A percentile compares a stretch with the other conserved stretches of the same genome.
These are phyloP conservation scores for Leontocebus nigricollis DNA, from an alignment of 2,797 vertebrate genomes.

Conservation along the genomic window DNA sequence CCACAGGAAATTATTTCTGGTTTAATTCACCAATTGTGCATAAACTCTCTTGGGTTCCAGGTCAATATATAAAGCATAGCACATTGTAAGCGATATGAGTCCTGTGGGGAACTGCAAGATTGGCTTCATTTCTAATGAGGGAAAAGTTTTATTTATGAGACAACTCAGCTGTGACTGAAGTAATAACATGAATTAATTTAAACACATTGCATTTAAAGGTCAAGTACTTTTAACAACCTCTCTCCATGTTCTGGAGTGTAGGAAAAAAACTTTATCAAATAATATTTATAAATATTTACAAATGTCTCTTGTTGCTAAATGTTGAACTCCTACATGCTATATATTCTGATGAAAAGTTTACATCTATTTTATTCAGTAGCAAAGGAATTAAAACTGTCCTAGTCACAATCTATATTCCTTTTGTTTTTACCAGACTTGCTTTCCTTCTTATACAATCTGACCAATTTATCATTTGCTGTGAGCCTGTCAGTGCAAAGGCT, in stretches of 20 bases:
- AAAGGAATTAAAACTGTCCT: neutral
- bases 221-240: constrained; percentile 31
- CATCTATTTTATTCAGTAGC: neutral
- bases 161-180: constrained; percentile 61
- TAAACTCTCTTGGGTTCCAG: constrained; percentile 39
- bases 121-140: constrained; percentile 55
- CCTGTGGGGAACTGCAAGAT: neutral
- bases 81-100: neutral
- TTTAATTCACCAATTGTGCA: constrained; percentile 59
- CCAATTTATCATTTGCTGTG: neutral
- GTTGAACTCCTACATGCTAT: neutral
- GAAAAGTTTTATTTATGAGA: constrained; percentile 65
- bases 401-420: neutral
- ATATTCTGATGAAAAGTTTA: neutral
- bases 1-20: constrained; percentile 67
- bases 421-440: constrained; percentile 8
- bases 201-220: constrained; percentile 54
- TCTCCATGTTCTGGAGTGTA: constrained; percentile 7
- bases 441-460: neutral
- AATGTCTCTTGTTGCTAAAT: neutral
- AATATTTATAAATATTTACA: constrained; percentile 58
- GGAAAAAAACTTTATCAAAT: neutral
- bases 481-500: neutral
- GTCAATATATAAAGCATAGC: neutral
- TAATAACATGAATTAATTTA: constrained; percentile 66